phyloP scores from a whole-genome alignment of 2,797 vertebrate species.

The Molothrus ater region DNA sequence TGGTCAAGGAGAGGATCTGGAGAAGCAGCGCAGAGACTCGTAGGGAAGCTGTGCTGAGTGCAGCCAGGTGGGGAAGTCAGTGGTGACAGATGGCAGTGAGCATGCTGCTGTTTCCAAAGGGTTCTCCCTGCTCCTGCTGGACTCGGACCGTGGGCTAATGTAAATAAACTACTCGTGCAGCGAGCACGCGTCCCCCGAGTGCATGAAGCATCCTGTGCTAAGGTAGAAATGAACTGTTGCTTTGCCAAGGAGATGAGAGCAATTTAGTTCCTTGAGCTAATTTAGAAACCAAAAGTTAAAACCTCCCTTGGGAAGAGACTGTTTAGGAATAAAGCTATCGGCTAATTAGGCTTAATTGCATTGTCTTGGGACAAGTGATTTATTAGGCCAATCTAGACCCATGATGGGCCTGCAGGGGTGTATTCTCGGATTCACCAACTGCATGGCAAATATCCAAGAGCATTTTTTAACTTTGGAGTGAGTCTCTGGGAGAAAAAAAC shows the following conservation, averaged over 20 bases:
- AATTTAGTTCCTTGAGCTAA: constrained; percentile 67
- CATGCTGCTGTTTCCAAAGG: background rate
- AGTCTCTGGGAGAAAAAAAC: background rate
- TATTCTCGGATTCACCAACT: constrained; percentile 25
- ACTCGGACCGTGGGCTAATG: background rate
- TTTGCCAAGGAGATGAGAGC: constrained; percentile 60
- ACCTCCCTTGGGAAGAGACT: constrained; percentile 62
- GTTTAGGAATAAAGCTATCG: constrained; percentile 70
- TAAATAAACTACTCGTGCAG: background rate
- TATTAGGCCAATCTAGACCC: constrained; percentile 67
- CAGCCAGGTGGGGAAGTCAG: background rate
- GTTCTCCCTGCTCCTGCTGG: background rate
- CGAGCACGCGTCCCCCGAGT: background rate
- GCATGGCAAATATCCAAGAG: constrained; percentile 65
- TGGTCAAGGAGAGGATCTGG: background rate
- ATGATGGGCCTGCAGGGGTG: constrained; percentile 65
- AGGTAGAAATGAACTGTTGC: constrained; percentile 30
- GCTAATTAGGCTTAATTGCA: constrained; percentile 75
- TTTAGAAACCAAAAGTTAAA: constrained; percentile 74
- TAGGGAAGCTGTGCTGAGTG: background rate
- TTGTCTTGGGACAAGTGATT: constrained; percentile 75
- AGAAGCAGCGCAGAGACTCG: fast-evolving
- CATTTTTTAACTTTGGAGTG: constrained; percentile 50
- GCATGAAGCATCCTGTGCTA: background rate
- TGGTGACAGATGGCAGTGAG: background rate